Evolutionary conservation across 2,797 vertebrate species (phyloP), one percentile per base, ranked within the genome.

Genomic region (Anguilla marmorata): DNA sequence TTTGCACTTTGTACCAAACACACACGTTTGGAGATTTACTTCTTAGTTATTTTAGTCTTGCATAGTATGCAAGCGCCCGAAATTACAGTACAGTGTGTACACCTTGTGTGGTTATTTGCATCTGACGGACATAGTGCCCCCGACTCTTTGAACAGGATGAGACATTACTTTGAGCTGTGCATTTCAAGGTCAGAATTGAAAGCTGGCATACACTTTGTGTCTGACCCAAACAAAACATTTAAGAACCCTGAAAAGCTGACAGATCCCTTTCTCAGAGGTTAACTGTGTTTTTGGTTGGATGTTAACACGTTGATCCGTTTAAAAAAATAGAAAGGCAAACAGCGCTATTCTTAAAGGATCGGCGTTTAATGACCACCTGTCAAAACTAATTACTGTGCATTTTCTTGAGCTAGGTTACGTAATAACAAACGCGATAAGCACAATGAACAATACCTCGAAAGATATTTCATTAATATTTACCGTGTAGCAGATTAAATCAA

Each of bases 351-450:
- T 66, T 66, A 24, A 66, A 66, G 21, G n/a, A 66, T 66, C 63
- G 24, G 63, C n/a, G 63, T 69, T 69, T 7, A 69, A 69, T 69
- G n/a, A n/a, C n/a, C 63, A 69, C 63, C 63, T 69, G n/a, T 69
- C 63, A 37, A 14, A 21, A 14, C 27, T 1, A 12, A 33, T 33
- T 76, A 37, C 5, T 76, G 11, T 12, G 3, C 9, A 14, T 33
- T 74, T 66, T 33, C 14, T 30, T 74, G 27, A 74, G 69, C 11
- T 14, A 8, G 27, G 16, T n/a, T 69, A 11, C 24, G 63, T 69
- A 27, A 27, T 58, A 16, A 58, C 56, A 58, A 69, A 80, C 33
- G 41, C 33, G 21, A 45, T 24, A 48, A 48, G 16, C 5, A 74
- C 27, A 74, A 33, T 30, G 27, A 30, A 45, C 33, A 19, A 80